Evolutionary conservation across 1,140 invertebrate species (phyloP).

Genomic region (Octopus bimaculoides): DNA sequence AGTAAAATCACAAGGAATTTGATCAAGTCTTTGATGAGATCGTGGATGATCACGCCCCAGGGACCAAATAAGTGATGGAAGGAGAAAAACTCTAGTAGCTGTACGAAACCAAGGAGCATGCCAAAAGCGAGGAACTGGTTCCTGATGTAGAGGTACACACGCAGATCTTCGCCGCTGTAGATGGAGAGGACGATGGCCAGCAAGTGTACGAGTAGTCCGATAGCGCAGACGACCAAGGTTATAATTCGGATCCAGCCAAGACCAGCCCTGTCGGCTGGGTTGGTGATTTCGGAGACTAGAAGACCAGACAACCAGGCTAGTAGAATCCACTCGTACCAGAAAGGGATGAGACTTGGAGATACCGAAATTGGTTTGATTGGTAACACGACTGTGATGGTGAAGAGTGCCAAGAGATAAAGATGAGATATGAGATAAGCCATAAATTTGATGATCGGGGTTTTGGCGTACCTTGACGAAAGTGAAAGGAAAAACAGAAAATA

Average conservation of each 20-base stretch:
- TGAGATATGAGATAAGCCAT: slow-evolving; percentile 99
- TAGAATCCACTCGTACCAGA: slow-evolving; percentile 95
- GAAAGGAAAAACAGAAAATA: neutral
- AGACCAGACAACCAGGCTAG: slow-evolving; percentile 94
- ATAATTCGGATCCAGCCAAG: slow-evolving; percentile 65
- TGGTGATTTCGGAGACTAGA: slow-evolving; percentile 92
- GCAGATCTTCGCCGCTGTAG: slow-evolving; percentile 62
- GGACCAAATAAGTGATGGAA: slow-evolving; percentile 99
- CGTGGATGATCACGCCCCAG: slow-evolving; percentile 76
- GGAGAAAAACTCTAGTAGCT: slow-evolving; percentile 85
- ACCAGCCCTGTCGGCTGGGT: slow-evolving; percentile 65
- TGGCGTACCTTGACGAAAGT: slow-evolving; percentile 73
- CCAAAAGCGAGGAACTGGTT: slow-evolving; percentile 96
- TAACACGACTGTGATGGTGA: slow-evolving; percentile 82
- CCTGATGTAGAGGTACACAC: slow-evolving; percentile 76
- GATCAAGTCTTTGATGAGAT: slow-evolving; percentile 73
- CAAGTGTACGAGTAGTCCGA: slow-evolving; percentile 87
- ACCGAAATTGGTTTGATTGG: slow-evolving; percentile 68
- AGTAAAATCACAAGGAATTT: slow-evolving; percentile 93
- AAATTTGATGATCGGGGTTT: slow-evolving; percentile 93
- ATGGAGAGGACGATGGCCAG: slow-evolving; percentile 71
- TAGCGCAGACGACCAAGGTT: slow-evolving; percentile 87
- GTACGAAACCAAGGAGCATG: slow-evolving; percentile 91
- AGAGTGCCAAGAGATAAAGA: slow-evolving; percentile 92
- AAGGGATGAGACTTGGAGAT: slow-evolving; percentile 59